Evolutionary conservation across 2,113 vertebrate genomes (phyloP).

Genomic region (Psettodes erumei): DNA sequence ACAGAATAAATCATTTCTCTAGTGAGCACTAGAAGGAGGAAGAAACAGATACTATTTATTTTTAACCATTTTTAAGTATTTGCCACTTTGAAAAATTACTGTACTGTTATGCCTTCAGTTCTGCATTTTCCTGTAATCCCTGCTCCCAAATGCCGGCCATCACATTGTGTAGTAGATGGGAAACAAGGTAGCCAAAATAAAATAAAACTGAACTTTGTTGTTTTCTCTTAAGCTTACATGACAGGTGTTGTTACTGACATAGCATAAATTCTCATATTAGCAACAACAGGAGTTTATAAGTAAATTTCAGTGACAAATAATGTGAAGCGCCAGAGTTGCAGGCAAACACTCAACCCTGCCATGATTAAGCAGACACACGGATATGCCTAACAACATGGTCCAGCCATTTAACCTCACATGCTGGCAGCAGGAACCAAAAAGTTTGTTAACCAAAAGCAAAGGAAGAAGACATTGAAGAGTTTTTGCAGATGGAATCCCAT

Average conservation of each 20-base stretch:
- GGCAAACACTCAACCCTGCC: neutral
- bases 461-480: too few species aligned
- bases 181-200: too few species aligned
- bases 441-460: too few species aligned
- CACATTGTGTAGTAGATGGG: too few species aligned
- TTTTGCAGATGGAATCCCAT: too few species aligned
- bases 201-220: too few species aligned
- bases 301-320: too few species aligned
- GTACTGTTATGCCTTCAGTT: neutral
- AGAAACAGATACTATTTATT: neutral
- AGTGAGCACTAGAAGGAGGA: conserved; percentile 2
- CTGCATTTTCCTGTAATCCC: neutral
- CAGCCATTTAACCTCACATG: neutral
- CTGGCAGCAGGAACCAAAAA: neutral
- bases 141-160: neutral
- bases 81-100: neutral
- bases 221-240: too few species aligned
- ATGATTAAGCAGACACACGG: neutral
- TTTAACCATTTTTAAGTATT: neutral
- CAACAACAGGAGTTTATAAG: too few species aligned
- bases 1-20: conserved; percentile 27
- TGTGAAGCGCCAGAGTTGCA: too few species aligned
- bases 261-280: neutral
- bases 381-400: neutral
- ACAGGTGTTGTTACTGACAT: neutral